phyloP scores from a whole-genome alignment of 2,797 vertebrate genomes.

The Pteronotus mesoamericanus region DNA sequence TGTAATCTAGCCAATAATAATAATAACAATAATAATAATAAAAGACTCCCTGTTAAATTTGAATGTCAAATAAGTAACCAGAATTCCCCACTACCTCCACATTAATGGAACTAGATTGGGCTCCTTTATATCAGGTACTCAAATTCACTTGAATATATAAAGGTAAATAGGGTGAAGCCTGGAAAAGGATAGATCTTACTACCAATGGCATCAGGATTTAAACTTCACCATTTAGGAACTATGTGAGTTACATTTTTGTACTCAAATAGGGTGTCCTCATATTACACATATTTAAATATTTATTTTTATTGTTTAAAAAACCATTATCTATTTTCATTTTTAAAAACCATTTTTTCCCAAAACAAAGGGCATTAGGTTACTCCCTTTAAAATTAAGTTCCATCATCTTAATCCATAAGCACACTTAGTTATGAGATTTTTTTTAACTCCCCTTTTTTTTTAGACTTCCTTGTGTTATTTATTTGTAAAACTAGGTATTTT shows the following conservation, averaged over 20 bases:
- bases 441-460: background rate
- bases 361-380: constrained; percentile 53
- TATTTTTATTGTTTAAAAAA: constrained; percentile 52
- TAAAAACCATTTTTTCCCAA: constrained; percentile 12
- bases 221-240: background rate
- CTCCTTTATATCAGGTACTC: background rate
- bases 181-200: background rate
- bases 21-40: background rate
- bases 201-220: background rate
- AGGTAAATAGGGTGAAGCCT: background rate
- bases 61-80: background rate
- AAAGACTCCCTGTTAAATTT: background rate
- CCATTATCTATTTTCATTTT: constrained; percentile 69
- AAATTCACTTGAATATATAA: background rate
- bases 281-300: background rate
- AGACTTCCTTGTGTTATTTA: background rate
- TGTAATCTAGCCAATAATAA: background rate
- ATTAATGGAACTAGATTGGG: background rate
- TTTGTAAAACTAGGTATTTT: background rate
- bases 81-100: background rate
- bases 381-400: constrained; percentile 74
- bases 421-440: constrained; percentile 48
- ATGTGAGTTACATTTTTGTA: background rate
- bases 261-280: background rate
- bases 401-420: constrained; percentile 77